phyloP scores from a whole-genome alignment of 2,888 invertebrate genomes.

The Leptarthrus brevirostris region DNA sequence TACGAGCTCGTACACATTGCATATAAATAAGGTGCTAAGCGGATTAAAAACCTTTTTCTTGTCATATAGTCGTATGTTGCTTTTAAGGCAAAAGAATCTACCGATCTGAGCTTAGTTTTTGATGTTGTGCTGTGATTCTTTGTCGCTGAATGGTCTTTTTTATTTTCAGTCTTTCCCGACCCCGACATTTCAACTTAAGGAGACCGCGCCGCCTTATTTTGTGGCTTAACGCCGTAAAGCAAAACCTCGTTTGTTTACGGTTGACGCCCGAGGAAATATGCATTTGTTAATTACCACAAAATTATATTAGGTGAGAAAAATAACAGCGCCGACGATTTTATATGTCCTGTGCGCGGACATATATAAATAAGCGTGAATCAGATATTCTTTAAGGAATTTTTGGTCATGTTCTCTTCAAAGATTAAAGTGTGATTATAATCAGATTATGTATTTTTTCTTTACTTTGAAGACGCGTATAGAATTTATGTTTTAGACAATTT shows the following conservation, averaged over 20 bases:
- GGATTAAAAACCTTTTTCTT: slow-evolving; percentile 50
- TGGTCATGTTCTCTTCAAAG: too few relatives aligned
- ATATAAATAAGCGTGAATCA: too few relatives aligned
- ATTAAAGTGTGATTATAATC: too few relatives aligned
- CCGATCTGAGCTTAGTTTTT: slow-evolving; percentile 33
- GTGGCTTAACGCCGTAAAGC: background rate
- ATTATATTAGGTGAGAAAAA: background rate
- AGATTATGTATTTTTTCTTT: too few relatives aligned
- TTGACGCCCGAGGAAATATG: slow-evolving; percentile 3
- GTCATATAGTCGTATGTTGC: slow-evolving; percentile 12
- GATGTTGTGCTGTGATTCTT: background rate
- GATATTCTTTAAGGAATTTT: too few relatives aligned
- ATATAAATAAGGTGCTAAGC: slow-evolving; percentile 54
- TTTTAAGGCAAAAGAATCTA: slow-evolving; percentile 16
- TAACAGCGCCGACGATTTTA: background rate
- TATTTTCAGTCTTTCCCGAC: background rate
- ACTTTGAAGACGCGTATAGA: too few relatives aligned
- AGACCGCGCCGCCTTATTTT: background rate
- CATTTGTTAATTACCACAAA: slow-evolving; percentile 25
- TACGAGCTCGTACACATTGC: slow-evolving; percentile 45
- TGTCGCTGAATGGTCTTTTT: slow-evolving; percentile 5
- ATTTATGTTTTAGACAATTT: too few relatives aligned
- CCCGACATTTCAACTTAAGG: background rate
- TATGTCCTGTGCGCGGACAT: too few relatives aligned
- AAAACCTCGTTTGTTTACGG: slow-evolving; percentile 12